Percentiles rank a stretch among this genome's conserved stretches.
phyloP scores from a whole-genome alignment of 2,113 vertebrate species.

The Geothlypis trichas region DNA sequence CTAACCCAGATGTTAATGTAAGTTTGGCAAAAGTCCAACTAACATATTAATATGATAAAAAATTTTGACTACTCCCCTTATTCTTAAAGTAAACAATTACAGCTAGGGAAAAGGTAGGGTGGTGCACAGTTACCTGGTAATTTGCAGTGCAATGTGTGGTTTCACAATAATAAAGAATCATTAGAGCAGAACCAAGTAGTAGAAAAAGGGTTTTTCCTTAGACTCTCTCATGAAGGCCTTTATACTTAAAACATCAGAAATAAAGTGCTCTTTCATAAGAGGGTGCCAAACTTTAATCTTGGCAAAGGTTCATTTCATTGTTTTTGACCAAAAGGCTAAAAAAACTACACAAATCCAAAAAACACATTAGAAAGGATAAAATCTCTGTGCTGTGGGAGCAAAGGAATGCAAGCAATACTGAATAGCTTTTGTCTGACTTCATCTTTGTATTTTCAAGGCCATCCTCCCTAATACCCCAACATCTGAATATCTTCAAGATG shows the following conservation, averaged over 20 bases:
- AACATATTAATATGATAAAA: background rate
- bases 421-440: background rate
- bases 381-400: background rate
- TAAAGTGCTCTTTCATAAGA: background rate
- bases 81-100: background rate
- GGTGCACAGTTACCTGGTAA: background rate
- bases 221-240: background rate
- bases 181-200: background rate
- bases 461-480: background rate
- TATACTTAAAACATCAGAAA: background rate
- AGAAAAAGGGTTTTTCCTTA: background rate
- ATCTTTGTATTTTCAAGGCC: background rate
- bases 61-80: background rate
- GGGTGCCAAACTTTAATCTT: background rate
- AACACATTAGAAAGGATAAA: background rate
- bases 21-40: background rate
- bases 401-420: background rate
- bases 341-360: background rate
- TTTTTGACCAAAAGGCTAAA: slow-evolving; percentile 15
- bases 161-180: background rate
- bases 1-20: background rate
- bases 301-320: background rate
- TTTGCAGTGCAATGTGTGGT: background rate
- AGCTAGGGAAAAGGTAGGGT: background rate
- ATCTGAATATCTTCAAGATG: background rate